Evolutionary conservation across 2,888 invertebrate species (phyloP).

Genomic region (Diplolepis rosae): DNA sequence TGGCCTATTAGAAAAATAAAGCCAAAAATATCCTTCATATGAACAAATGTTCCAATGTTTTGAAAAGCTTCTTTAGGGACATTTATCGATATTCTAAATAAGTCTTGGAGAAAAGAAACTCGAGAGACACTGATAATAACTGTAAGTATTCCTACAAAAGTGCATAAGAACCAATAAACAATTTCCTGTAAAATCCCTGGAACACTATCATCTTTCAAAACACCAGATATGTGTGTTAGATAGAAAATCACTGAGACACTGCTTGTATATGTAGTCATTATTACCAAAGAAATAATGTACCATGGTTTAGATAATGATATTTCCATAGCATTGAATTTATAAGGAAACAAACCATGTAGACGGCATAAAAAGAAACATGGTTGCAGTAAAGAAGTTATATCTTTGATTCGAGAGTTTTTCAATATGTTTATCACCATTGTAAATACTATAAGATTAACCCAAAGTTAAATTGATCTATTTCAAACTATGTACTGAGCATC

Average conservation of each 20-base stretch:
- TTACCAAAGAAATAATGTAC: constrained; percentile 49
- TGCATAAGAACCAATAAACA: constrained; percentile 49
- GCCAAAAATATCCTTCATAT: constrained; percentile 55
- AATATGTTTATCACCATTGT: constrained; percentile 28
- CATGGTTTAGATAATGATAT: constrained; percentile 49
- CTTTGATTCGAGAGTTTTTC: constrained; percentile 62
- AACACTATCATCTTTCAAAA: constrained; percentile 43
- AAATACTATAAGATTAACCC: too few relatives aligned
- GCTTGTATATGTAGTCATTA: constrained; percentile 30
- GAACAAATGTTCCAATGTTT: constrained; percentile 50
- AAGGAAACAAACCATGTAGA: constrained; percentile 56
- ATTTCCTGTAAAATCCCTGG: constrained; percentile 56
- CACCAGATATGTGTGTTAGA: constrained; percentile 41
- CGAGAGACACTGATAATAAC: constrained; percentile 42
- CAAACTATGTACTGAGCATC: neutral
- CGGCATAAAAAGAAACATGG: constrained; percentile 54
- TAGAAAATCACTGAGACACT: constrained; percentile 38
- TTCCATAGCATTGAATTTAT: constrained; percentile 44
- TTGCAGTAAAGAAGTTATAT: constrained; percentile 53
- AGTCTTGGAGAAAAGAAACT: constrained; percentile 50
- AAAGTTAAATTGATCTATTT: neutral
- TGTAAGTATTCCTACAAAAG: constrained; percentile 41
- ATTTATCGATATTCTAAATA: constrained; percentile 49
- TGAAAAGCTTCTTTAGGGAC: constrained; percentile 47
- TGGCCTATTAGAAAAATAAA: constrained; percentile 51